phyloP scores from a whole-genome alignment of 2,888 invertebrate species.

The Drosophila colorata region DNA sequence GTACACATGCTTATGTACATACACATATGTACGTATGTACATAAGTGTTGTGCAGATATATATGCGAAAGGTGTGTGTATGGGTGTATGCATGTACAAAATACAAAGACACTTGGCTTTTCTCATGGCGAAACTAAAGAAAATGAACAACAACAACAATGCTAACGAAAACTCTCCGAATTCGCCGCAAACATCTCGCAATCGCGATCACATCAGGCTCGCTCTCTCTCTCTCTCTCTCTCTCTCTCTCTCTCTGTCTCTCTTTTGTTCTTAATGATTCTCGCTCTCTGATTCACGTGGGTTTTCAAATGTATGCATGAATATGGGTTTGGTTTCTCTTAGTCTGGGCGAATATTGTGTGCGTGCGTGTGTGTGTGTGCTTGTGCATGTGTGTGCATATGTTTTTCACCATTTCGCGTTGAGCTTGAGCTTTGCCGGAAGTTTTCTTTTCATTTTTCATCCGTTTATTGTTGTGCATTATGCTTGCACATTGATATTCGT shows the following conservation, averaged over 20 bases:
- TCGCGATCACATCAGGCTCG: constrained; percentile 53
- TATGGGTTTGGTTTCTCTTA: constrained; percentile 56
- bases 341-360: constrained; percentile 30
- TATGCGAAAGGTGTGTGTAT: neutral
- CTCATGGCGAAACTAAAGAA: constrained; percentile 66
- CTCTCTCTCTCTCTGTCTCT: constrained; percentile 39
- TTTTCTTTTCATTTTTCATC: constrained; percentile 71
- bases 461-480: constrained; percentile 57
- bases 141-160: constrained; percentile 52
- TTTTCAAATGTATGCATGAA: constrained; percentile 51
- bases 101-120: constrained; percentile 52
- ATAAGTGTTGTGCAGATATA: neutral
- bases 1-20: constrained; percentile 11
- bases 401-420: constrained; percentile 57
- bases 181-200: constrained; percentile 64
- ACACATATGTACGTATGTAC: constrained; percentile 8
- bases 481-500: constrained; percentile 51
- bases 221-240: constrained; percentile 41
- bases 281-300: constrained; percentile 75
- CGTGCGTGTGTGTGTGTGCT: too few relatives aligned
- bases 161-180: constrained; percentile 68
- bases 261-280: constrained; percentile 58
- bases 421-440: constrained; percentile 73
- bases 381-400: constrained; percentile 17
- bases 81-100: constrained; percentile 27